Evolutionary conservation across 2,888 invertebrate genomes (phyloP).

Genomic region (Malthinus flaveolus): DNA sequence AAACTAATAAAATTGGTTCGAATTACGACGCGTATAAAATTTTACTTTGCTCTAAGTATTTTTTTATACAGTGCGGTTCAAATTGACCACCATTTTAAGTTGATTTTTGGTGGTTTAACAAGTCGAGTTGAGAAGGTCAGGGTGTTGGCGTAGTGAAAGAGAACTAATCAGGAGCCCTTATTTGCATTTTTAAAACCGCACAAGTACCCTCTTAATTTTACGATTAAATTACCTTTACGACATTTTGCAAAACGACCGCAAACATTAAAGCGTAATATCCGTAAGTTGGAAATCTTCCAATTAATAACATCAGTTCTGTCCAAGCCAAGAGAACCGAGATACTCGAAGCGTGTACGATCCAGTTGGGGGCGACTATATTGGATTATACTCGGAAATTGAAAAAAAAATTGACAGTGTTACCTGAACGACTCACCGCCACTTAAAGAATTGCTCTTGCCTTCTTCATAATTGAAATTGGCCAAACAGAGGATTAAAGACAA

Average conservation of each 20-base stretch:
- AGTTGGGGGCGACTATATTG: constrained; percentile 40
- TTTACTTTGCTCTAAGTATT: too few relatives aligned
- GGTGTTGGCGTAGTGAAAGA: background rate
- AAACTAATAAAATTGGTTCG: too few relatives aligned
- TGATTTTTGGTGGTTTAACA: too few relatives aligned
- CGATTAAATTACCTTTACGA: constrained; percentile 52
- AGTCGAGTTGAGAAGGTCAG: too few relatives aligned
- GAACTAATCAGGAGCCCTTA: background rate
- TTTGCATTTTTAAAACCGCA: too few relatives aligned
- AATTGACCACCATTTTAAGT: too few relatives aligned
- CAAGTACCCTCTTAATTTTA: background rate
- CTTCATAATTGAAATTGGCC: background rate
- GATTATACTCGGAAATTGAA: background rate
- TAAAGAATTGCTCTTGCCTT: too few relatives aligned
- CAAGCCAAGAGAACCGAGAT: constrained; percentile 57
- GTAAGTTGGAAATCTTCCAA: constrained; percentile 59
- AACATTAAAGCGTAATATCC: constrained; percentile 63
- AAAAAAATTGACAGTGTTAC: too few relatives aligned
- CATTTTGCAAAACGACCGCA: constrained; percentile 59
- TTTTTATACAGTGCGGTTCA: too few relatives aligned
- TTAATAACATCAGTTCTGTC: constrained; percentile 59
- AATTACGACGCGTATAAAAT: too few relatives aligned
- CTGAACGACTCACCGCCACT: too few relatives aligned
- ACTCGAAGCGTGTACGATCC: constrained; percentile 53
- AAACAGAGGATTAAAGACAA: constrained; percentile 16